Evolutionary conservation across 2,113 vertebrate species (phyloP).

Genomic region (Ia io): DNA sequence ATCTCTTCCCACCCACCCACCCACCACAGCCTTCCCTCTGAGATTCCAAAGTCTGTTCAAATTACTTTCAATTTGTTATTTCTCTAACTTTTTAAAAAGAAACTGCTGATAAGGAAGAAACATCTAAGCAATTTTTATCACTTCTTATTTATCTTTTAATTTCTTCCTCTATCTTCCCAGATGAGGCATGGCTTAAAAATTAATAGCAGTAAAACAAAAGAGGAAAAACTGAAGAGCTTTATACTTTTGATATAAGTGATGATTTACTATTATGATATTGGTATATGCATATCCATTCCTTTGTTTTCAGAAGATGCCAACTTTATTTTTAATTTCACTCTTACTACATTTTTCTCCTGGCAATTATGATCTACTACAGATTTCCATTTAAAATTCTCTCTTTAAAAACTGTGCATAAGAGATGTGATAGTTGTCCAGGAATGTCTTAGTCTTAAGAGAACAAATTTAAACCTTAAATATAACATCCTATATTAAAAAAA

Average conservation of each 20-base stretch:
- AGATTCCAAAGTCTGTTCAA: neutral
- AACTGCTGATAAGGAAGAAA: neutral
- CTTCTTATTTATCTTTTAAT: neutral
- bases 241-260: neutral
- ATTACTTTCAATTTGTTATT: neutral
- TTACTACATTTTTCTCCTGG: neutral
- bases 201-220: neutral
- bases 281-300: neutral
- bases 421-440: neutral
- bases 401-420: neutral
- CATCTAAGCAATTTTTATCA: neutral
- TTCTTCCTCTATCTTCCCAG: neutral
- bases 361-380: neutral
- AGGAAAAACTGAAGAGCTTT: neutral
- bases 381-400: neutral
- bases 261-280: neutral
- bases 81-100: neutral
- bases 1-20: too few relatives aligned
- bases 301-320: neutral
- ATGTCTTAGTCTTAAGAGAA: neutral
- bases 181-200: neutral
- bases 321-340: neutral
- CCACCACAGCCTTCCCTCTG: too few relatives aligned
- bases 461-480: neutral
- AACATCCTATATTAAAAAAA: neutral